A percentile compares a stretch with the other conserved stretches of the same genome.
Evolutionary conservation across 2,113 vertebrate genomes (phyloP).

Genomic region (Psephotus haematonotus): DNA sequence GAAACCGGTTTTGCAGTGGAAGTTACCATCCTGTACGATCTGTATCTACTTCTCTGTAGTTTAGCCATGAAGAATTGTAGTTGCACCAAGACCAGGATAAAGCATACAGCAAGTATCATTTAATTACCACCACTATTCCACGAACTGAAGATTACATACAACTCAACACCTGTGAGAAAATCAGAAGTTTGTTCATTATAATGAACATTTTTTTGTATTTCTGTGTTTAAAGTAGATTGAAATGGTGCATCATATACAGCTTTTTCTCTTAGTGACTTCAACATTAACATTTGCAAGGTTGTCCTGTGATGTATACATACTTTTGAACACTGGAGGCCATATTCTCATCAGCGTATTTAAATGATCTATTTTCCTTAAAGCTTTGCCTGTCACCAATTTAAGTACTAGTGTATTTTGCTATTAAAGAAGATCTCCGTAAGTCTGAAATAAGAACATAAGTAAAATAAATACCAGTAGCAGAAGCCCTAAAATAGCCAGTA

Average conservation of each 20-base stretch:
- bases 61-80: neutral
- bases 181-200: neutral
- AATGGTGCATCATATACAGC: neutral
- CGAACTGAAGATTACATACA: neutral
- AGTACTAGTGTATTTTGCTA: neutral
- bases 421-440: neutral
- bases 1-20: neutral
- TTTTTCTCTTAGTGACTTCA: neutral
- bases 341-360: neutral
- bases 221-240: neutral
- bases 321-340: neutral
- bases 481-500: neutral
- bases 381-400: neutral
- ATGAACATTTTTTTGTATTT: neutral
- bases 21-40: neutral
- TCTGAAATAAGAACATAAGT: neutral
- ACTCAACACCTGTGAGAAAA: neutral
- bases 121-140: neutral
- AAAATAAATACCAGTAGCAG: neutral
- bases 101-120: neutral
- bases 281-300: neutral
- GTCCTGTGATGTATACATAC: neutral
- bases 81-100: conserved; percentile 12
- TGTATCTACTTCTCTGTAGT: conserved; percentile 2
- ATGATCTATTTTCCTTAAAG: neutral